Percentiles rank a stretch among this genome's conserved stretches.
Evolutionary conservation across 1,140 invertebrate genomes (phyloP).

Genomic region (Macrotrachela quadricornifera): DNA sequence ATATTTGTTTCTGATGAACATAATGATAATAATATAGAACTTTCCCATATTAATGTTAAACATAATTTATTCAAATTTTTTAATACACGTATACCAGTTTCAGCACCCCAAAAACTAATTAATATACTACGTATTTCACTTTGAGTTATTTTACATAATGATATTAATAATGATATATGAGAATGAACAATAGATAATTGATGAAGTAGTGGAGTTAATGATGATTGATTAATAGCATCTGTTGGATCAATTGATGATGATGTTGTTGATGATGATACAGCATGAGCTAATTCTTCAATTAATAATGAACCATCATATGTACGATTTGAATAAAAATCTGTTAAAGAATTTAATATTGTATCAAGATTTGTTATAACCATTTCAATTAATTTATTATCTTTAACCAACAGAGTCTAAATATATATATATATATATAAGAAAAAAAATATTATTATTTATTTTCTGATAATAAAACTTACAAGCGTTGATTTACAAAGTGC

Average conservation of each 20-base stretch:
- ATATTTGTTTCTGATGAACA: slow-evolving; percentile 44
- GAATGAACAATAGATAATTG: slow-evolving; percentile 61
- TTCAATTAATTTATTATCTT: slow-evolving; percentile 52
- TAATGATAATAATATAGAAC: slow-evolving; percentile 53
- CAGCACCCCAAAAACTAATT: slow-evolving; percentile 58
- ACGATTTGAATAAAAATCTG: background rate
- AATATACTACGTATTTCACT: slow-evolving; percentile 56
- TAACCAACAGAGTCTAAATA: slow-evolving; percentile 41
- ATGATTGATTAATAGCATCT: slow-evolving; percentile 48
- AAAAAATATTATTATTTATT: no score
- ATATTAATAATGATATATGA: slow-evolving; percentile 64
- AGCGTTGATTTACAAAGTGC: slow-evolving; percentile 66
- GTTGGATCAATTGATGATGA: slow-evolving; percentile 32
- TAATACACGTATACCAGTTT: slow-evolving; percentile 47
- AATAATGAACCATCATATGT: slow-evolving; percentile 47
- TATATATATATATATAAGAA: no score
- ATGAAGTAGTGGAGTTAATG: slow-evolving; percentile 55
- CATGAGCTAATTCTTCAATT: slow-evolving; percentile 48
- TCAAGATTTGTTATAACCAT: slow-evolving; percentile 12
- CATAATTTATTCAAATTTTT: slow-evolving; percentile 53
- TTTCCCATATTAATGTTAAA: slow-evolving; percentile 66
- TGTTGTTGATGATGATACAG: slow-evolving; percentile 20
- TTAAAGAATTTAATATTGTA: background rate
- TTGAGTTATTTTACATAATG: slow-evolving; percentile 58
- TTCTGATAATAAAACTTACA: no score